Base-by-base conservation (phyloP, 2,888 invertebrate genomes). In the Tetheella fluctuosa region DNA sequence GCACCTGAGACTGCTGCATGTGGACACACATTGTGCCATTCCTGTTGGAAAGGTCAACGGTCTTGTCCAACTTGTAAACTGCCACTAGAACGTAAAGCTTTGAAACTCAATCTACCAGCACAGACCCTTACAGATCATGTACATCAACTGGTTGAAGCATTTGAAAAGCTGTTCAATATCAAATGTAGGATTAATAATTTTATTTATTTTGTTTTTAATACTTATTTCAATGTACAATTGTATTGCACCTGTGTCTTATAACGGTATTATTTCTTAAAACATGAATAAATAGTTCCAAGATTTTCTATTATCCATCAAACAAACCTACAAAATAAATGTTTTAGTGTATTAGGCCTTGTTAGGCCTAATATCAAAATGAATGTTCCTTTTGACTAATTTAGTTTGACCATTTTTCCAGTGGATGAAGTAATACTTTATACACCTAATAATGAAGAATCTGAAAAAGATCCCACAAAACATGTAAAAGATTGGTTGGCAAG, bases 401-500 rank as follows among this genome's bases (percentile, higher is more conserved):
- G 30, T 57, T 20, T 30, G 52, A 48, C 58, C 54, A 30, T 68
- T 61, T 54, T 88, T 88, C 39, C 82, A 92, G 91, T 88, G 65
- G 82, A 86, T 70, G 86, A 89, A 63, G 82, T 83, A 69, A 64
- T 71, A 48, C 65, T 82, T 39, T 79, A 84, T 48, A 63, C 71
- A 58, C 70, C 77, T 59, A 68, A 58, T 67, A 75, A 79, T 68
- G 59, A 72, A 58, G 71, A 78, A 67, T 62, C 70, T 17, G 74
- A 75, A 60, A 77, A 80, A 67, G 85, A 86, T 68, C 77, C 83
- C n/a, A 76, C 75, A 56, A 88, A 85, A 74, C 80, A 89, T 84
- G 90, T 93, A 0, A 84, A 83, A 63, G 85, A 89, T 54, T 91
- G 91, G 92, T 73, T 92, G 59, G 79, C 82, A 48, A 88, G 81